Evolutionary conservation across 2,113 vertebrate species (phyloP), one percentile per base, ranked within the genome.

Genomic region (Orthonyx spaldingii): DNA sequence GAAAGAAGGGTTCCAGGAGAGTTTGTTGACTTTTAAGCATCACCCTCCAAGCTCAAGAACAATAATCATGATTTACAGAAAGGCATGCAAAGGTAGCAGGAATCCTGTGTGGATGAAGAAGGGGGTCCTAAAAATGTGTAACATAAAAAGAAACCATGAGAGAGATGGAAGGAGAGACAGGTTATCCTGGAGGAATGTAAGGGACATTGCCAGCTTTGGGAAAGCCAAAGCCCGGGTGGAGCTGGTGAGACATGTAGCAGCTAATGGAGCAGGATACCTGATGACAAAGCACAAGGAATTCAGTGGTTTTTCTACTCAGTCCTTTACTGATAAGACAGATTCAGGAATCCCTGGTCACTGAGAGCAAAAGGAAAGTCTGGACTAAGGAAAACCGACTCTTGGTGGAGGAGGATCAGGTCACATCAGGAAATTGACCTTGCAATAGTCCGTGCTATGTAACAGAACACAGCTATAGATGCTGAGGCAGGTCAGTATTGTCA

Each of bases 191-290:
- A 53, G 11, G 26, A 75, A 59, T 21, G 6, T 16, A 39, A 55
- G 30, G 39, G 4, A 2, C 8, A 41, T 11, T 49, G 37, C 2
- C 15, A 7, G 22, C 1, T 0, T 15, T 72, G 50, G 24, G 9
- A 89, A 83, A 83, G 16, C 3, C 52, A 59, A 68, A 81, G 4
- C 7, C 33, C 14, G 23, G 13, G 11, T 35, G 7, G 10, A 81
- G 9, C 8, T 78, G 20, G 18, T 61, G 33, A 82, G 9, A 57
- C 3, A 49, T 17, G 2, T 13, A 35, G 13, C 4, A 65, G 6
- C 13, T 57, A 61, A 53, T 16, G 7, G 10, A 4, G 4, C 12
- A 70, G 42, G 8, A 57, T 41, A 46, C 4, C 14, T 15, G 2
- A 37, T 19, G 9, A 21, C 7, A 84, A 77, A 69, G 7, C 4